Conservation (phyloP, 2,113 vertebrate species). For the Octodon degus region DNA sequence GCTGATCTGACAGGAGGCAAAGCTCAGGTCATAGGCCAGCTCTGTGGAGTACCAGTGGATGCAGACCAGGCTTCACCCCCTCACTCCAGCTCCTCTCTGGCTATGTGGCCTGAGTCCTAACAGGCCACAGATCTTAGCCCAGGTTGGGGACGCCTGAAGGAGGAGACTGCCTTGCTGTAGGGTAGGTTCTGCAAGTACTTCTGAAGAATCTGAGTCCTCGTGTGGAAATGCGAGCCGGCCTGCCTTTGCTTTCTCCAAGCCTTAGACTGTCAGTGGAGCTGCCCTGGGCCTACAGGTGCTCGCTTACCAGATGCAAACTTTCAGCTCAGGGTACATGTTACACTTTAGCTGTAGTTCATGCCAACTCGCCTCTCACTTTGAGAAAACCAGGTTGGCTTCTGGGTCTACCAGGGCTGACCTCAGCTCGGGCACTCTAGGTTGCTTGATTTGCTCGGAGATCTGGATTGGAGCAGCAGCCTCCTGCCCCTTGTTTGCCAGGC, state of each 20-base stretch:
- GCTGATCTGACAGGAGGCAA: neutral
- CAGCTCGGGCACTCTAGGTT: conserved; percentile 95
- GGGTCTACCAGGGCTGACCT: conserved; percentile 97
- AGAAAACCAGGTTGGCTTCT: conserved; percentile 99
- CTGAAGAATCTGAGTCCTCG: conserved; percentile 94
- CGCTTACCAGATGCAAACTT: conserved; percentile 99
- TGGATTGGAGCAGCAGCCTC: conserved; percentile 94
- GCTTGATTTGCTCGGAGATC: conserved; percentile 98
- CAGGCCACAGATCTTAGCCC: neutral
- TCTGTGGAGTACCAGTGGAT: neutral
- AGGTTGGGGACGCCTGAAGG: neutral
- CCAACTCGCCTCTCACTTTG: conserved; percentile 99
- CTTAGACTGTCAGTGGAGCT: conserved; percentile 98
- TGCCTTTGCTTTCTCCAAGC: conserved; percentile 96
- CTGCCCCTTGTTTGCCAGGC: conserved; percentile 96
- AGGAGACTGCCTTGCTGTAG: neutral
- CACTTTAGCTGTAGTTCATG: conserved; percentile 99
- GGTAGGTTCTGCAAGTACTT: neutral
- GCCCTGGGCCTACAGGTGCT: conserved; percentile 97
- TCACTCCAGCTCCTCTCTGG: neutral
- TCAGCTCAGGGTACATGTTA: conserved; percentile 99
- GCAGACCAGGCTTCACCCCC: neutral
- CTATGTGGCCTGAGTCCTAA: neutral
- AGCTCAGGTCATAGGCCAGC: neutral
- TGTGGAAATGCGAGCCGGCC: conserved; percentile 92